A percentile compares a stretch with the other conserved stretches of the same genome.
These are phyloP conservation scores for Anguilla marmorata DNA, from an alignment of 2,797 vertebrate genomes.

Conservation along the genomic window DNA sequence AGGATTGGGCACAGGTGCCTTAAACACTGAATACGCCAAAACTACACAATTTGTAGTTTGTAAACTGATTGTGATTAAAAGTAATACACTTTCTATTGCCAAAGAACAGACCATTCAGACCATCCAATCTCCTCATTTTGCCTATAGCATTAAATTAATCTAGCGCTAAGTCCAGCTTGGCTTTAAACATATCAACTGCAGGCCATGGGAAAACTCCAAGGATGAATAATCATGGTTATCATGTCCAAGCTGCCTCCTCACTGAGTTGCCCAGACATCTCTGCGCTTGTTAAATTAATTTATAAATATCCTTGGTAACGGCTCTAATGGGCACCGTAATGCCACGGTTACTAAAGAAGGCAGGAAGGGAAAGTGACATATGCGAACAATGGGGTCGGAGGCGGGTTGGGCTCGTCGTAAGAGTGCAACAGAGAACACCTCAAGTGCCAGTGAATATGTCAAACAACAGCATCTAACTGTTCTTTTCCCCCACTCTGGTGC, in stretches of 20 bases:
- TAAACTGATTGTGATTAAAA: background rate
- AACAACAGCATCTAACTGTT: background rate
- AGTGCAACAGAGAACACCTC: background rate
- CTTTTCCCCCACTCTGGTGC: background rate
- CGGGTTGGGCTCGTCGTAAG: background rate
- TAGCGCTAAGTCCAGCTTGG: background rate
- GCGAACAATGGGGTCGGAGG: background rate
- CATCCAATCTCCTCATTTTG: background rate
- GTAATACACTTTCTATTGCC: background rate
- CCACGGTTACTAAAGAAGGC: background rate
- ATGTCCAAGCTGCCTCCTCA: background rate
- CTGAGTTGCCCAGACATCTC: background rate
- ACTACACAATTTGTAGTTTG: background rate
- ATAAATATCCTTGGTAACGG: background rate
- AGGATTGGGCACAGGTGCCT: background rate
- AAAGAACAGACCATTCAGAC: background rate
- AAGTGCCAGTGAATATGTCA: slow-evolving; percentile 8
- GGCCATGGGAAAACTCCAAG: background rate
- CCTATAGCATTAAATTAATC: background rate
- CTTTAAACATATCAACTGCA: background rate
- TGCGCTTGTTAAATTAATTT: background rate
- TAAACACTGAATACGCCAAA: background rate
- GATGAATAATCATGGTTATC: background rate
- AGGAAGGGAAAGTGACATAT: background rate
- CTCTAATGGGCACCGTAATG: background rate